A percentile compares a stretch with the other conserved stretches of the same genome.
These are phyloP conservation scores for Pavo muticus DNA, from an alignment of 2,113 vertebrate species.

Conservation along the genomic window DNA sequence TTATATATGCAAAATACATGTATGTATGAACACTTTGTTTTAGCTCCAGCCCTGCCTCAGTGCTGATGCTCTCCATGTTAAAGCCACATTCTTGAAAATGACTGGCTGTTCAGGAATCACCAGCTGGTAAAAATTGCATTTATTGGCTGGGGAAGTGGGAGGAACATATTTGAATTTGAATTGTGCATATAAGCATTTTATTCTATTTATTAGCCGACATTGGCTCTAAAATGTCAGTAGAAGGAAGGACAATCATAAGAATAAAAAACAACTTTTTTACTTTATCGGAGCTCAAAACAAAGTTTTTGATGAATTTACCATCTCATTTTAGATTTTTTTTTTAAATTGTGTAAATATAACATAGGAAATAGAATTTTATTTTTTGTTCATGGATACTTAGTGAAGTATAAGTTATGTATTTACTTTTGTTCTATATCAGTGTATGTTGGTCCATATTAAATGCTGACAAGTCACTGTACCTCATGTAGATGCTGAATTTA, in stretches of 20 bases:
- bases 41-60: slow-evolving; percentile 89
- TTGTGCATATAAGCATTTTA: slow-evolving; percentile 86
- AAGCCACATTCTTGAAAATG: slow-evolving; percentile 81
- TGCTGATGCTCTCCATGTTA: slow-evolving; percentile 80
- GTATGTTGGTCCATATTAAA: slow-evolving; percentile 88
- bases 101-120: slow-evolving; percentile 83
- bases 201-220: slow-evolving; percentile 96
- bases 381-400: slow-evolving; percentile 93
- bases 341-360: slow-evolving; percentile 97
- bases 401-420: slow-evolving; percentile 97
- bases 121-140: slow-evolving; percentile 81
- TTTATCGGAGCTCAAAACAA: slow-evolving; percentile 88
- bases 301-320: slow-evolving; percentile 88
- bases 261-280: slow-evolving; percentile 73
- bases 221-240: slow-evolving; percentile 93
- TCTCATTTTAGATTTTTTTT: slow-evolving; percentile 91
- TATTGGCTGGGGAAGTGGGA: slow-evolving; percentile 80
- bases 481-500: slow-evolving; percentile 88
- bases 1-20: slow-evolving; percentile 99
- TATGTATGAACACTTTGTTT: slow-evolving; percentile 96
- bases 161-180: slow-evolving; percentile 88
- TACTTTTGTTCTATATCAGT: slow-evolving; percentile 84
- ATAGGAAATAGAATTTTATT: slow-evolving; percentile 97
- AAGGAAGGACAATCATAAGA: slow-evolving; percentile 91
- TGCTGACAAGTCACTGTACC: slow-evolving; percentile 91